These are phyloP conservation scores for Caretta caretta DNA, from an alignment of 2,113 vertebrate species.

Conservation along the genomic window DNA sequence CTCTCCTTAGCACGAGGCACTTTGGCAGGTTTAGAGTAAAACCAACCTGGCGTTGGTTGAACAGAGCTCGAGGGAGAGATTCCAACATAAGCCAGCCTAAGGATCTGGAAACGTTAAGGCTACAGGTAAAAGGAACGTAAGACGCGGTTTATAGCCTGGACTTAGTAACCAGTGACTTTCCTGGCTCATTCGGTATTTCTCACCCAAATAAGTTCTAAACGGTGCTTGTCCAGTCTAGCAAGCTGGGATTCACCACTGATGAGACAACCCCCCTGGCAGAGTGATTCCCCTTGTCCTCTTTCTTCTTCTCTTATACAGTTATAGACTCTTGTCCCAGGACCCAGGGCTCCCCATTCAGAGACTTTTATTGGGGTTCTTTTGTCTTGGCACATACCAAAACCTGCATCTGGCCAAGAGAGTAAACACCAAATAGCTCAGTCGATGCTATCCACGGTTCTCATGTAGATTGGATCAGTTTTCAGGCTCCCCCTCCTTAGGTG, in stretches of 20 bases:
- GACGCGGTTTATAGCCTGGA: background rate
- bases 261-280: too few relatives aligned
- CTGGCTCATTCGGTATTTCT: background rate
- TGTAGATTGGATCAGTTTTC: background rate
- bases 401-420: background rate
- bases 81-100: background rate
- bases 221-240: background rate
- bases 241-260: background rate
- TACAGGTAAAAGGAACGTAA: too few relatives aligned
- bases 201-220: background rate
- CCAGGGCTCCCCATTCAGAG: background rate
- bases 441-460: background rate
- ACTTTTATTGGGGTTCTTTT: background rate
- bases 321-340: background rate
- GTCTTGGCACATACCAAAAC: background rate
- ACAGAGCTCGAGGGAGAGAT: background rate
- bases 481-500: too few relatives aligned
- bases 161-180: background rate
- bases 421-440: background rate
- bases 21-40: too few relatives aligned
- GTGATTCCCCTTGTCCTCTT: background rate
- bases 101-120: background rate
- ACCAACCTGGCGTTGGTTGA: accelerated
- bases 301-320: background rate
- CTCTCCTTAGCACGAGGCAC: background rate